Conservation (phyloP, 2,113 vertebrate species). For the Chaenogobius annularis region DNA sequence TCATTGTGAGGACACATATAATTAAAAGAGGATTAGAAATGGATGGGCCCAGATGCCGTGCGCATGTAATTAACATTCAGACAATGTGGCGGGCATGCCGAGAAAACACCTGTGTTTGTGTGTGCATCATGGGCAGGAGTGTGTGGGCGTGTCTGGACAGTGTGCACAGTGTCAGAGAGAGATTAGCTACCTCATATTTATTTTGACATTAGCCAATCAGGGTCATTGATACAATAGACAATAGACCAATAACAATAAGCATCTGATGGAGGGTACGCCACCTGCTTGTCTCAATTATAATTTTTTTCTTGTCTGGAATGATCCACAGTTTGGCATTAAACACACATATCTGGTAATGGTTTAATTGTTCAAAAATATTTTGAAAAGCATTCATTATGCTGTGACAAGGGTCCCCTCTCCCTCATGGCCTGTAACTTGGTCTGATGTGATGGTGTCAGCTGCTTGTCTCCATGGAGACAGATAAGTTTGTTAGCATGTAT, state of each 20-base stretch:
- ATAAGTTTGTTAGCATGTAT: no score
- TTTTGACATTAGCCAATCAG: conserved; percentile 57
- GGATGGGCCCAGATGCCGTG: conserved; percentile 70
- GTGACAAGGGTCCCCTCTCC: no score
- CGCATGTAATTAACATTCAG: conserved; percentile 78
- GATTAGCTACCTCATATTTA: conserved; percentile 56
- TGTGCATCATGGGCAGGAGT: conserved; percentile 10
- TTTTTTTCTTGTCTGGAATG: no score
- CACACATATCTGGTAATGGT: no score
- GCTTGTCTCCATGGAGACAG: no score
- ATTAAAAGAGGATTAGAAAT: conserved; percentile 76
- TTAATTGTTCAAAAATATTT: no score
- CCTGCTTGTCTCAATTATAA: no score
- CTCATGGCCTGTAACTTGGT: no score
- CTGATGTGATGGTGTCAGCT: no score
- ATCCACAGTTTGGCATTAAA: no score
- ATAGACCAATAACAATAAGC: neutral
- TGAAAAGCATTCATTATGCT: no score
- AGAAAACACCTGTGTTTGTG: conserved; percentile 72
- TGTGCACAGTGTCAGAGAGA: conserved; percentile 30
- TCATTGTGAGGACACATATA: conserved; percentile 75
- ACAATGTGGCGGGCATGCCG: conserved; percentile 66
- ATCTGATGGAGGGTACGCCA: no score
- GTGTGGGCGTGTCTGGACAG: conserved; percentile 39
- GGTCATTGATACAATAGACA: conserved; percentile 21